Evolutionary conservation across 2,888 invertebrate species (phyloP), one percentile per base, ranked within the genome.

Genomic region (Agonopterix alstromeriana): DNA sequence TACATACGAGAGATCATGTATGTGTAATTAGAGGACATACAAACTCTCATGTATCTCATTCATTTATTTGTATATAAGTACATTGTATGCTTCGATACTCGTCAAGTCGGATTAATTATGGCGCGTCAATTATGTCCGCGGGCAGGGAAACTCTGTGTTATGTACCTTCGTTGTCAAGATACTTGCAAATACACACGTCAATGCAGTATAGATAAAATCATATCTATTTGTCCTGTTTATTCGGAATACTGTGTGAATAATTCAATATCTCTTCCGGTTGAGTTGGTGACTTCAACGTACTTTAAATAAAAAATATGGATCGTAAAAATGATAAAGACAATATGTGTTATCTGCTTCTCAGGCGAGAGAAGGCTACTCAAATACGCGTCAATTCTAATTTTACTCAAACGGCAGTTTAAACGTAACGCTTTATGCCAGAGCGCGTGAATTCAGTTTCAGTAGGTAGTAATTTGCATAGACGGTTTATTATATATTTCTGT

Each of bases 211-310:
- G 59, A 65, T 64, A 63, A 58, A 48, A 51, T 41, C 42, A 43
- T 46, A 48, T 45, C 48, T 53, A 53, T 56, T 51, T 55, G 63
- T 58, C 52, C 55, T 56, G 56, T 59, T 53, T 53, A 57, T 54
- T 60, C 53, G 48, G 56, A 64, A 54, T 65, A 58, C 50, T 45
- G 54, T 60, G 58, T 49, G 52, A 52, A 49, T 48, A 49, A 65
- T 57, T 59, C 54, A 53, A 55, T 48, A 52, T 45, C 41, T 49
- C 53, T 54, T 63, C 58, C 58, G 60, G 53, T 48, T 49, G 51
- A 52, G 50, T 27, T 48, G 46, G 45, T 50, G 42, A 48, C 49
- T 53, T 36, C 10, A 42, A 10, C 10, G n/a, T 48, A 45, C 10
- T 27, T 43, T 14, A 17, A 35, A 7, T 5, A 4, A 3, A 35